phyloP scores from a whole-genome alignment of 1,140 invertebrate species.

The Palaemon carinicauda region DNA sequence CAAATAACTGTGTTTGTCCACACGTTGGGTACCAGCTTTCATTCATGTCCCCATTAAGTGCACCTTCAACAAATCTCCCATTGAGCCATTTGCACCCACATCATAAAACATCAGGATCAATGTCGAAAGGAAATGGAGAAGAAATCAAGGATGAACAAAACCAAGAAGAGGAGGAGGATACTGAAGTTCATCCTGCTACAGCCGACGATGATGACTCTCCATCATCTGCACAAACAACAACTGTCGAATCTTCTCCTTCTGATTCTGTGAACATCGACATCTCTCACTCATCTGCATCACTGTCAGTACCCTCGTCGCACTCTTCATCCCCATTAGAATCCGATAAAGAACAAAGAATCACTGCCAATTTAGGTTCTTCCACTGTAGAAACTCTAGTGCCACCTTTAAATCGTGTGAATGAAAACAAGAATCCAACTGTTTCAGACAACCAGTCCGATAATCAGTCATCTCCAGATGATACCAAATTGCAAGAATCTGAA shows the following conservation, averaged over 20 bases:
- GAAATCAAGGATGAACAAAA: background rate
- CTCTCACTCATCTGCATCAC: background rate
- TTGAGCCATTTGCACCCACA: background rate
- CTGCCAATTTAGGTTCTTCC: constrained; percentile 49
- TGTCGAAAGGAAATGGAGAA: background rate
- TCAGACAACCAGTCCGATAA: too few relatives aligned
- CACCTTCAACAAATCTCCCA: background rate
- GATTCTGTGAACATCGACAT: background rate
- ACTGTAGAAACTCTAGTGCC: constrained; percentile 30
- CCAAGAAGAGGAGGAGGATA: background rate
- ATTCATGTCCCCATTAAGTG: constrained; percentile 37
- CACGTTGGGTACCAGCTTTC: constrained; percentile 61
- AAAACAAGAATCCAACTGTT: background rate
- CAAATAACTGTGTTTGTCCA: constrained; percentile 58
- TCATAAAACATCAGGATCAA: background rate
- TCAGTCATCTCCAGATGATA: background rate
- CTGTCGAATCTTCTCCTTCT: background rate
- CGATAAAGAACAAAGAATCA: constrained; percentile 11
- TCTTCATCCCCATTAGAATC: constrained; percentile 12
- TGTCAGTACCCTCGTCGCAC: background rate
- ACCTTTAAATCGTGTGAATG: background rate
- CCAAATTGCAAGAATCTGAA: background rate
- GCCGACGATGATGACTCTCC: background rate
- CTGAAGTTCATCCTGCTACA: background rate
- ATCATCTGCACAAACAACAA: background rate